Percentiles rank a stretch among this genome's conserved stretches.
phyloP scores from a whole-genome alignment of 2,888 invertebrate genomes.

The Zootermopsis nevadensis region DNA sequence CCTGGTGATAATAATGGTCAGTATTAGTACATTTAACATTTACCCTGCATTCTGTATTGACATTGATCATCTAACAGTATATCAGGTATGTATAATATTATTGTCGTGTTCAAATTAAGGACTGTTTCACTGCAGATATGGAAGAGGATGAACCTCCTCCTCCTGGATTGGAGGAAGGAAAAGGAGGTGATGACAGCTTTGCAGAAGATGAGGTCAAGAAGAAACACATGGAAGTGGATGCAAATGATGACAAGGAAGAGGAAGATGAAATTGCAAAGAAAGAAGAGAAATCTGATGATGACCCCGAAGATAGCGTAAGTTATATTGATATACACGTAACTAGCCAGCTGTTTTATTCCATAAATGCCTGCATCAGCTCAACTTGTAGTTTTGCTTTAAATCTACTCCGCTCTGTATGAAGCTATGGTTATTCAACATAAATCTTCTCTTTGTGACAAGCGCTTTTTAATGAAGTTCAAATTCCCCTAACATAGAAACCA shows the following conservation, averaged over 20 bases:
- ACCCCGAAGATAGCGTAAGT: constrained; percentile 52
- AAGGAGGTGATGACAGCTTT: constrained; percentile 47
- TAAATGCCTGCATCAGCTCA: too few species aligned
- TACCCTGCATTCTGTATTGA: too few species aligned
- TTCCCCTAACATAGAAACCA: too few species aligned
- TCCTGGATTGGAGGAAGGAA: constrained; percentile 56
- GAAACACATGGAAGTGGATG: constrained; percentile 51
- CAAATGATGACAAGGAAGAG: constrained; percentile 39
- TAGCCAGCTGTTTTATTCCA: too few species aligned
- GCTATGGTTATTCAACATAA: too few species aligned
- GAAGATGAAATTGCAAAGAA: constrained; percentile 49
- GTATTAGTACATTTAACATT: background rate
- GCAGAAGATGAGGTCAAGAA: constrained; percentile 52
- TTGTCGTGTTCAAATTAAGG: too few species aligned
- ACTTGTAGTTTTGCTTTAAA: too few species aligned
- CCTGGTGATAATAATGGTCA: constrained; percentile 50
- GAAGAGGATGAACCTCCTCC: constrained; percentile 57
- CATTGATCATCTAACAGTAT: too few species aligned
- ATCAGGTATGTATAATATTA: too few species aligned
- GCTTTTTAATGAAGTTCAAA: too few species aligned
- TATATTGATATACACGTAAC: background rate
- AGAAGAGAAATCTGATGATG: constrained; percentile 51
- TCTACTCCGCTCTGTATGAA: too few species aligned
- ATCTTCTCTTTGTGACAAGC: too few species aligned
- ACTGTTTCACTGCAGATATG: constrained; percentile 40